A percentile compares a stretch with the other conserved stretches of the same genome.
phyloP scores from a whole-genome alignment of 2,113 vertebrate species.

The Oxygymnocypris stewartii region DNA sequence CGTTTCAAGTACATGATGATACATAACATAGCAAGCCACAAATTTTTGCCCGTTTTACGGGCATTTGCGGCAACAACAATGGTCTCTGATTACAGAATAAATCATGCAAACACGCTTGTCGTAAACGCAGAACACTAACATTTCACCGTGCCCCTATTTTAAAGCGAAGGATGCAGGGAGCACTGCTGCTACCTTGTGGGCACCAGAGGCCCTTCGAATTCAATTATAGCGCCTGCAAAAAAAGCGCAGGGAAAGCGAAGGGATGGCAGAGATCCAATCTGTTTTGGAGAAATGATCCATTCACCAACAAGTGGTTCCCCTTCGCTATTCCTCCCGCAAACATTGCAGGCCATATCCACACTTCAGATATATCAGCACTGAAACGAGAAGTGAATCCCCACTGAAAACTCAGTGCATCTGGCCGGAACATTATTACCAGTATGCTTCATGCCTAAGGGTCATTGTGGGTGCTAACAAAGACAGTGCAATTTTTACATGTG shows the following conservation, averaged over 20 bases:
- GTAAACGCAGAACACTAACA: neutral
- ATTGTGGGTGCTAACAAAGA: slow-evolving; percentile 53
- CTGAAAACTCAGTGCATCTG: slow-evolving; percentile 49
- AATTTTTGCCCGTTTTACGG: slow-evolving; percentile 15
- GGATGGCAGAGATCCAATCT: slow-evolving; percentile 33
- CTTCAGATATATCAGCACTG: slow-evolving; percentile 46
- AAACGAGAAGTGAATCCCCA: slow-evolving; percentile 44
- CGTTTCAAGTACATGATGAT: slow-evolving; percentile 18
- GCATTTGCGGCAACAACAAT: slow-evolving; percentile 38
- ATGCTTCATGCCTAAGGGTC: slow-evolving; percentile 55
- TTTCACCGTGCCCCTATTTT: neutral
- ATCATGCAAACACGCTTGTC: slow-evolving; percentile 35
- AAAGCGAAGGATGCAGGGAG: slow-evolving; percentile 6
- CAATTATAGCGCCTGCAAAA: neutral
- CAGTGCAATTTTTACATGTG: slow-evolving; percentile 54
- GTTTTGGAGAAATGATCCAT: slow-evolving; percentile 51
- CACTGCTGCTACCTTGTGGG: slow-evolving; percentile 60
- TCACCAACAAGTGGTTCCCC: slow-evolving; percentile 39
- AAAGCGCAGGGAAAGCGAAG: slow-evolving; percentile 16
- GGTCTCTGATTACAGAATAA: slow-evolving; percentile 55
- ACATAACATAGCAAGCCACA: slow-evolving; percentile 35
- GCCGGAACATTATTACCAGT: slow-evolving; percentile 52
- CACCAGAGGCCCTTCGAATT: slow-evolving; percentile 26
- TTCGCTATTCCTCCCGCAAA: slow-evolving; percentile 35
- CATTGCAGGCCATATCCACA: slow-evolving; percentile 41